Evolutionary conservation across 2,113 vertebrate genomes (phyloP).

Genomic region (Crypturellus undulatus): DNA sequence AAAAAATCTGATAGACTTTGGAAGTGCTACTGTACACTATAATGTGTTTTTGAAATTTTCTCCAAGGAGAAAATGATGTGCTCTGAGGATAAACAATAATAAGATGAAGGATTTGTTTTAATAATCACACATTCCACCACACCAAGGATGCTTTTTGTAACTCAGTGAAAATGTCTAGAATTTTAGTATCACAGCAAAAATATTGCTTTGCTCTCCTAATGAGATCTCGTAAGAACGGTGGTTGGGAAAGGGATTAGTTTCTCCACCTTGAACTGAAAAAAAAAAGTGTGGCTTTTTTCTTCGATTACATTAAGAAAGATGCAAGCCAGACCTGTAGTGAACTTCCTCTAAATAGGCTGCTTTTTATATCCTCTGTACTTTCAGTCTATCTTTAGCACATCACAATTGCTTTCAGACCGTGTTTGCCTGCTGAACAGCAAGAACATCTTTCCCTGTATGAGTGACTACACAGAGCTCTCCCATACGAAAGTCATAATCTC

Average conservation of each 20-base stretch:
- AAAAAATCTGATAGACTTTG: not conserved
- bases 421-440: not conserved
- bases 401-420: not conserved
- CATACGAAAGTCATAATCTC: not conserved
- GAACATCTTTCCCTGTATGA: not conserved
- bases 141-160: rapidly evolving
- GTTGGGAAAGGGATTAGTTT: not conserved
- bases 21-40: not conserved
- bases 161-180: not conserved
- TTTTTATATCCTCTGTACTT: not conserved
- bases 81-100: not conserved
- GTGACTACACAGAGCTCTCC: not conserved
- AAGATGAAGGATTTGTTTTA: not conserved
- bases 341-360: not conserved
- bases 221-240: not conserved
- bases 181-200: not conserved
- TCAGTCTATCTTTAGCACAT: not conserved
- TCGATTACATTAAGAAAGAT: not conserved
- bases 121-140: not conserved
- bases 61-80: not conserved
- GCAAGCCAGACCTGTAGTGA: not conserved
- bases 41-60: not conserved
- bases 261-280: not conserved
- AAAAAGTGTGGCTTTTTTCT: not conserved
- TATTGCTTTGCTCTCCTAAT: not conserved